Evolutionary conservation across 2,797 vertebrate species (phyloP).

Genomic region (Poecilia velifera): DNA sequence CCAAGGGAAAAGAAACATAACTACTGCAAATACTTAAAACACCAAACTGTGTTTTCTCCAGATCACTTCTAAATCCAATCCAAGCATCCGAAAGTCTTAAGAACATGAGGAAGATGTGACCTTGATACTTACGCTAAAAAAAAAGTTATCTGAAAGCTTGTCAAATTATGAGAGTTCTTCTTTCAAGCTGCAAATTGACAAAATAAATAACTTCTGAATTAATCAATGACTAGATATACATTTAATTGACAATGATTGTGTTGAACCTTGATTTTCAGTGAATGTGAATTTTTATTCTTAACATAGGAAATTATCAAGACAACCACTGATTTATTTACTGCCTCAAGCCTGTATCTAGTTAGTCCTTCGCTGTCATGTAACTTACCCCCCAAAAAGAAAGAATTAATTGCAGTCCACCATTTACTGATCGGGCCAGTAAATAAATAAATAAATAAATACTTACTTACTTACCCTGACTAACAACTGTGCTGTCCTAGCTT

Average conservation of each 20-base stretch:
- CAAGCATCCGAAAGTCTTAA: not conserved
- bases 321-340: not conserved
- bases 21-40: conserved; percentile 12
- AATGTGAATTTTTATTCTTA: not conserved
- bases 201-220: not conserved
- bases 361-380: not conserved
- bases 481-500: not conserved
- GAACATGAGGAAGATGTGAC: not conserved
- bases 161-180: not conserved
- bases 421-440: not conserved
- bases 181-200: not conserved
- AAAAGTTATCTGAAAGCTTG: not conserved
- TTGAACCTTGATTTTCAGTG: not conserved
- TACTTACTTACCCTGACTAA: not conserved
- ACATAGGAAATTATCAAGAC: not conserved
- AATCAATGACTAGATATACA: not conserved
- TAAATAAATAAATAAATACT: not conserved
- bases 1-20: not conserved
- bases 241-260: not conserved
- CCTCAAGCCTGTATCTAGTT: not conserved
- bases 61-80: not conserved
- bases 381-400: not conserved
- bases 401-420: not conserved
- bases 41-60: not conserved
- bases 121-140: not conserved